Base-by-base conservation (phyloP, 92 coral and sea anemone species). In the Actinernus sp. region DNA sequence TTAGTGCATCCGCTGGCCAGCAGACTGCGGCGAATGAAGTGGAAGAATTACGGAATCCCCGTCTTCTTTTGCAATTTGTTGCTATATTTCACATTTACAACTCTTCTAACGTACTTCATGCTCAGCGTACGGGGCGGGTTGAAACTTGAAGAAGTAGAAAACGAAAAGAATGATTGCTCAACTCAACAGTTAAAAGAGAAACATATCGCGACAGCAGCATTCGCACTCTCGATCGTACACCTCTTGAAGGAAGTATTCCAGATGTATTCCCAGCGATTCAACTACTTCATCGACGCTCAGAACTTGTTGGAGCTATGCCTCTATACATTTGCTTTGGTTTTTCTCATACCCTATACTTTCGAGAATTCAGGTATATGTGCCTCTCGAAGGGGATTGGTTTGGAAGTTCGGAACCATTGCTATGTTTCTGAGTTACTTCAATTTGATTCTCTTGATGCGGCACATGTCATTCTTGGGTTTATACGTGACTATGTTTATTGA, bases 401-500 rank as follows among this genome's bases (percentile, higher is more conserved):
- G 97, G 97, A 85, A 79, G 34, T 61, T 78, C 16, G 97, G 94
- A 17, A 74, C 82, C 10, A 49, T 84, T 26, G 84, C 88, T n/a
- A 64, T 92, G 9, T 92, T 88, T 67, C 24, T 92, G 54, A 88
- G 92, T 20, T 92, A 89, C 60, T 65, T 85, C 55, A 76, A 88
- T 55, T 52, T 92, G 53, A 89, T 92, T 31, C 65, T 92, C 46
- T 62, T 82, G 49, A 56, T 77, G 14, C 80, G 87, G 48, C 82
- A 82, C 32, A 26, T 89, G 34, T 76, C 82, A n/a, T 54, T 73
- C 58, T 47, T 88, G 7, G 97, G 97, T 6, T 62, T 92, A 57
- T 92, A 92, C 55, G 93, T 92, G 41, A 88, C 97, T 1, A 92
- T 92, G 97, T 92, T 92, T 40, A 65, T 88, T 3, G 96, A 88